A percentile compares a stretch with the other conserved stretches of the same genome.
phyloP scores from a whole-genome alignment of 2,888 invertebrate species.

The Perdita meconis region DNA sequence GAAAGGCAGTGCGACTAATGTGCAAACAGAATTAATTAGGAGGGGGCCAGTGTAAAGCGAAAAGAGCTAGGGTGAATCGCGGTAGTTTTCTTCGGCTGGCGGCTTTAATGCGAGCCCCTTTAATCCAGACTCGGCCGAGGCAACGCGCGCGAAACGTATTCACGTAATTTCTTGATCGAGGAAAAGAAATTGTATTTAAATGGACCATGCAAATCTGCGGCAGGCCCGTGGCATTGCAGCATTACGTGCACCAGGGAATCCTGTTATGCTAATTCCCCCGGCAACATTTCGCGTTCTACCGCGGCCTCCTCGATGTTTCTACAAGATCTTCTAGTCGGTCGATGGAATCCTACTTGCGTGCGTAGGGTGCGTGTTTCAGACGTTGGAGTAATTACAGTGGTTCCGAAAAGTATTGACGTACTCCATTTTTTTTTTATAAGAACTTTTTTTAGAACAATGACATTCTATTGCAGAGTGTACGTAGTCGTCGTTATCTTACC shows the following conservation, averaged over 20 bases:
- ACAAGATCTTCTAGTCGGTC: conserved; percentile 42
- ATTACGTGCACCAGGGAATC: conserved; percentile 67
- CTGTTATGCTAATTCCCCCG: conserved; percentile 70
- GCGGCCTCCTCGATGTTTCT: conserved; percentile 46
- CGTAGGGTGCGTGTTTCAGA: neutral
- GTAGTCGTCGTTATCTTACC: too few species aligned
- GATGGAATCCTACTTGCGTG: conserved; percentile 14
- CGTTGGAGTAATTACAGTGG: neutral
- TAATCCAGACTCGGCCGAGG: conserved; percentile 45
- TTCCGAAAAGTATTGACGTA: neutral
- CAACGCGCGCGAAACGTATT: conserved; percentile 63
- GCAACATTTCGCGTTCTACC: conserved; percentile 60
- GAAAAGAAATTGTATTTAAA: conserved; percentile 76
- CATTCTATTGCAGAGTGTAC: too few species aligned
- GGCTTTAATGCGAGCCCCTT: conserved; percentile 49
- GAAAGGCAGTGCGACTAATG: conserved; percentile 17
- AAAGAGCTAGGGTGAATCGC: conserved; percentile 14
- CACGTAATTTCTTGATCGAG: conserved; percentile 73
- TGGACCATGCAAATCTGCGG: conserved; percentile 72
- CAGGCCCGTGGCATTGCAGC: conserved; percentile 18
- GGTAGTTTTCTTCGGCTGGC: conserved; percentile 38
- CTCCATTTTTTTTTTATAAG: too few species aligned
- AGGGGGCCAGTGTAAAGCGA: conserved; percentile 10
- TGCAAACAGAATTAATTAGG: conserved; percentile 32
- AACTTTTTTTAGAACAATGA: too few species aligned